These are phyloP conservation scores for Hycleus phaleratus DNA, from an alignment of 1,140 invertebrate genomes.

Conservation along the genomic window DNA sequence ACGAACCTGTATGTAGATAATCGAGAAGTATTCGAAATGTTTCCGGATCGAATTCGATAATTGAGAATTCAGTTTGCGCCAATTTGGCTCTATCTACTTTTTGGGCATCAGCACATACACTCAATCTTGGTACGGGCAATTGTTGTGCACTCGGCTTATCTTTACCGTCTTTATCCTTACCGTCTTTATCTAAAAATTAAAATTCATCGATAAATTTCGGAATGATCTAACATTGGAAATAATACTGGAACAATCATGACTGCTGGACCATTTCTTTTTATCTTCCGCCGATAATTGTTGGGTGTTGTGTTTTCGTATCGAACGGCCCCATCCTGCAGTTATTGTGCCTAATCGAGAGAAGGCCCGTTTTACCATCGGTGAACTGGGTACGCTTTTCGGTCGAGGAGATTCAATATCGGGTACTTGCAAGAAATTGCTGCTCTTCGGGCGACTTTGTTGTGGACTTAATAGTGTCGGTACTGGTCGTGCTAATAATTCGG, in stretches of 20 bases:
- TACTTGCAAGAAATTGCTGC: conserved; percentile 79
- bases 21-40: conserved; percentile 85
- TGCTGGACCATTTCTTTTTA: conserved; percentile 86
- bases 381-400: conserved; percentile 87
- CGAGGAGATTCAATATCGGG: conserved; percentile 47
- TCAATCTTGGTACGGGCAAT: conserved; percentile 75
- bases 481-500: conserved; percentile 74
- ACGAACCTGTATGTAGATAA: conserved; percentile 87
- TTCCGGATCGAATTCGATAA: conserved; percentile 91
- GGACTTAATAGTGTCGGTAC: conserved; percentile 75
- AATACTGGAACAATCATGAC: conserved; percentile 83
- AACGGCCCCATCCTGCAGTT: conserved; percentile 82
- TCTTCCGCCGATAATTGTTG: conserved; percentile 68
- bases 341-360: conserved; percentile 82
- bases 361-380: conserved; percentile 89
- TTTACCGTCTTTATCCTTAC: conserved; percentile 69
- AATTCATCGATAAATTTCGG: neutral
- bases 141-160: conserved; percentile 63
- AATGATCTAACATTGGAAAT: neutral
- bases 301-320: conserved; percentile 65
- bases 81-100: conserved; percentile 87
- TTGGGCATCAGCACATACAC: conserved; percentile 86
- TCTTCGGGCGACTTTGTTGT: conserved; percentile 70
- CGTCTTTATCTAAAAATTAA: conserved; percentile 46
- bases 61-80: conserved; percentile 90